Evolutionary conservation across 2,113 vertebrate genomes (phyloP).

Genomic region (Xiphorhynchus elegans): DNA sequence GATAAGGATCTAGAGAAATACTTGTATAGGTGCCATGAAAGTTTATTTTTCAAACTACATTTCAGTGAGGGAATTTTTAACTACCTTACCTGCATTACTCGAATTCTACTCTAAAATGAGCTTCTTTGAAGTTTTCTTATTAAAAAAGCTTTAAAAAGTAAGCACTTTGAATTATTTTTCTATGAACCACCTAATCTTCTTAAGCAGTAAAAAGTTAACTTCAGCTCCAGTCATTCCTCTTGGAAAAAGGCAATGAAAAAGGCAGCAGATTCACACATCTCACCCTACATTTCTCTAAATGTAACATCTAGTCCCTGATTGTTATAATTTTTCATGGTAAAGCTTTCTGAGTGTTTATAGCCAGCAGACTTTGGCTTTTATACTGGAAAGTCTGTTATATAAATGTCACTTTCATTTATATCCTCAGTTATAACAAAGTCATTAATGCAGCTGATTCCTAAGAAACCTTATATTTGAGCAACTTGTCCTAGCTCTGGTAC

Average conservation of each 20-base stretch:
- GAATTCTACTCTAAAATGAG: conserved; percentile 30
- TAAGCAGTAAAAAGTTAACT: conserved; percentile 44
- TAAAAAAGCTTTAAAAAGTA: conserved; percentile 60
- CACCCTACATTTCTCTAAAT: neutral
- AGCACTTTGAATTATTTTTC: conserved; percentile 55
- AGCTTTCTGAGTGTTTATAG: conserved; percentile 20
- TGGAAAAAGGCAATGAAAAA: neutral
- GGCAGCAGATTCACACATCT: neutral
- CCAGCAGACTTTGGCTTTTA: conserved; percentile 35
- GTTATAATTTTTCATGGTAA: conserved; percentile 24
- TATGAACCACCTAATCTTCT: conserved; percentile 36
- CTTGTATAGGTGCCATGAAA: conserved; percentile 55
- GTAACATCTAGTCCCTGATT: neutral
- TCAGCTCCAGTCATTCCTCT: neutral
- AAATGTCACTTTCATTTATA: conserved; percentile 40
- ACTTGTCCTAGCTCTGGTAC: neutral
- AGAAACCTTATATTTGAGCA: neutral
- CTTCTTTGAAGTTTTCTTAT: conserved; percentile 65
- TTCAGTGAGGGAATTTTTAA: conserved; percentile 36
- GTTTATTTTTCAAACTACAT: conserved; percentile 49
- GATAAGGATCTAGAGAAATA: conserved; percentile 69
- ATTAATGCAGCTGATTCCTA: conserved; percentile 21
- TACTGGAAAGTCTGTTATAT: conserved; percentile 31
- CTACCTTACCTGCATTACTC: conserved; percentile 18
- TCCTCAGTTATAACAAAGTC: neutral